Evolutionary conservation across 2,113 vertebrate genomes (phyloP), one percentile per base, ranked within the genome.

Genomic region (Rostratula benghalensis): DNA sequence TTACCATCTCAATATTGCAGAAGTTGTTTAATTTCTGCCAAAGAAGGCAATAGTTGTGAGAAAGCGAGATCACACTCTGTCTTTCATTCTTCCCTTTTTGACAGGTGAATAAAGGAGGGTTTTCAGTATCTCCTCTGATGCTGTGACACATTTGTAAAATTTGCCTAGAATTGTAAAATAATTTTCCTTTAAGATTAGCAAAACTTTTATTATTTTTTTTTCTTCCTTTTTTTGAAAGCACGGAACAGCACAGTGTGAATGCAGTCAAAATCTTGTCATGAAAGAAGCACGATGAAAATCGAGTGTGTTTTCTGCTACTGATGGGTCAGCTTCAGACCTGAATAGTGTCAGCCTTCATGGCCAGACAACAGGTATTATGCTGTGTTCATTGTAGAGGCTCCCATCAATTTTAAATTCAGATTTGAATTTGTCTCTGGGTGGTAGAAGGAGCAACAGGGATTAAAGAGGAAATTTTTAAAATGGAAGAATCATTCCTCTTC

Each of bases 1-100:
- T 96, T 96, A 94, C 71, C 82, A 95, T 91, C 84, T 93, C 97
- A 85, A 90, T 90, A 39, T 83, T 94, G 68, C 95, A 96, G 65
- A 96, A 96, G 88, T 97, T 96, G 87, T 87, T 96, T 97, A 91
- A 77, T 89, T 83, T 95, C 57, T 97, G 91, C 90, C 85, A 96
- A 76, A 90, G 92, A 83, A 92, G 56, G 75, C 61, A 88, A 83
- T 82, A 87, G 84, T 83, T 89, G 73, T 92, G 89, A 95, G 74
- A 95, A 97, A 93, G 75, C 0, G 76, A 87, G 90, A 96, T 96
- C 84, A 39, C 89, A 78, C 88, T 89, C 90, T 93, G 70, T 93
- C 81, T 83, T 85, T 93, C 87, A 92, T 80, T 93, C 73, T 89
- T 93, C 73, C 25, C n/a, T 63, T 91, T 87, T 89, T 92, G 94